These are phyloP conservation scores for Drymonia ruficornis DNA, from an alignment of 2,888 invertebrate genomes.

Conservation along the genomic window DNA sequence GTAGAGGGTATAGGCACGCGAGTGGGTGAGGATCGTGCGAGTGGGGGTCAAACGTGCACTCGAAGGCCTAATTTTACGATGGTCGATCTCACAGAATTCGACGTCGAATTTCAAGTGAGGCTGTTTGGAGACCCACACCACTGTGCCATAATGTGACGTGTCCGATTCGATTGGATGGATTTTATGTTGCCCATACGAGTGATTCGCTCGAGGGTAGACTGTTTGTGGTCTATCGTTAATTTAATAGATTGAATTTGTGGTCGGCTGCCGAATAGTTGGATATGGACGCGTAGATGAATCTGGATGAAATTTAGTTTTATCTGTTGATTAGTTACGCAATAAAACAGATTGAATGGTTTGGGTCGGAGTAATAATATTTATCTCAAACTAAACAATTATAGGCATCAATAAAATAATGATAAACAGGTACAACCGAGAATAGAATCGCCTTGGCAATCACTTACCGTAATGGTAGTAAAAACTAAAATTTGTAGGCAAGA, in stretches of 20 bases:
- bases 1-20: background rate
- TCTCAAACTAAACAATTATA: no score
- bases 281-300: constrained; percentile 18
- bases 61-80: constrained; percentile 76
- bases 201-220: constrained; percentile 55
- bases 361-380: background rate
- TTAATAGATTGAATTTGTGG: constrained; percentile 68
- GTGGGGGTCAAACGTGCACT: constrained; percentile 45
- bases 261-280: constrained; percentile 44
- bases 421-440: no score
- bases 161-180: constrained; percentile 76
- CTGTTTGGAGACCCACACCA: constrained; percentile 70
- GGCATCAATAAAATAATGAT: no score
- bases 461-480: no score
- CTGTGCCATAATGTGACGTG: constrained; percentile 71
- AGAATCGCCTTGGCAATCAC: no score
- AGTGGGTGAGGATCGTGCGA: constrained; percentile 22
- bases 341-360: background rate
- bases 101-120: constrained; percentile 78
- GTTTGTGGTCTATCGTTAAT: constrained; percentile 71
- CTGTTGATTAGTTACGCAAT: background rate
- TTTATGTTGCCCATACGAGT: constrained; percentile 70
- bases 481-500: no score
- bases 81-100: constrained; percentile 66
- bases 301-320: constrained; percentile 15